phyloP scores from a whole-genome alignment of 2,797 vertebrate genomes.

The Aphelocoma californica region DNA sequence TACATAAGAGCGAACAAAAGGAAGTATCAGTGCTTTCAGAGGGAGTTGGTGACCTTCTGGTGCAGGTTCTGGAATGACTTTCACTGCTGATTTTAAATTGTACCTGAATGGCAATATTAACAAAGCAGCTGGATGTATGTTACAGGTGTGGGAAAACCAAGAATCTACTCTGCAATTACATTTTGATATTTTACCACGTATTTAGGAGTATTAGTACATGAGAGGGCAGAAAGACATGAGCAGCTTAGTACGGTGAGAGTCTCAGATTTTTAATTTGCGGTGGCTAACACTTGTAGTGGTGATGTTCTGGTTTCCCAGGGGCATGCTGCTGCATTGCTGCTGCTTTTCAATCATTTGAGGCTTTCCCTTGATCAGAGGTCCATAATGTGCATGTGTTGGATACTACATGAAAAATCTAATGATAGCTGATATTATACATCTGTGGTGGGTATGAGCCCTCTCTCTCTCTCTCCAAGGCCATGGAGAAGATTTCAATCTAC shows the following conservation, averaged over 20 bases:
- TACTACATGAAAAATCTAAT: background rate
- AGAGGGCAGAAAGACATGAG: background rate
- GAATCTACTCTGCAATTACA: background rate
- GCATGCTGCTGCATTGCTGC: background rate
- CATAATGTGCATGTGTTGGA: background rate
- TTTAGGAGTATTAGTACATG: background rate
- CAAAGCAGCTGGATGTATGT: background rate
- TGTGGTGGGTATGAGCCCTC: background rate
- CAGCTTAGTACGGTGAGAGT: rapidly evolving
- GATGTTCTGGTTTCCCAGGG: background rate
- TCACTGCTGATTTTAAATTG: conserved; percentile 52
- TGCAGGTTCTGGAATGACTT: conserved; percentile 51
- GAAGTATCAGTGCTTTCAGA: conserved; percentile 64
- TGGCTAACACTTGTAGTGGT: background rate
- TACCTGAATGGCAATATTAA: conserved; percentile 46
- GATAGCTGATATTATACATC: background rate
- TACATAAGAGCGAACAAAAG: conserved; percentile 50
- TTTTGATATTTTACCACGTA: background rate
- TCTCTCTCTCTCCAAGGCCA: background rate
- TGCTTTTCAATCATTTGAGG: background rate
- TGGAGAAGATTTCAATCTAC: background rate
- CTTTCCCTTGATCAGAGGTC: background rate
- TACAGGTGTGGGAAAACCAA: background rate
- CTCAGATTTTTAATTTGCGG: background rate
- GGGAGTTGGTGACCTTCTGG: conserved; percentile 62